Conservation (phyloP, 2,797 vertebrate genomes). For the Pangasius macronema region DNA sequence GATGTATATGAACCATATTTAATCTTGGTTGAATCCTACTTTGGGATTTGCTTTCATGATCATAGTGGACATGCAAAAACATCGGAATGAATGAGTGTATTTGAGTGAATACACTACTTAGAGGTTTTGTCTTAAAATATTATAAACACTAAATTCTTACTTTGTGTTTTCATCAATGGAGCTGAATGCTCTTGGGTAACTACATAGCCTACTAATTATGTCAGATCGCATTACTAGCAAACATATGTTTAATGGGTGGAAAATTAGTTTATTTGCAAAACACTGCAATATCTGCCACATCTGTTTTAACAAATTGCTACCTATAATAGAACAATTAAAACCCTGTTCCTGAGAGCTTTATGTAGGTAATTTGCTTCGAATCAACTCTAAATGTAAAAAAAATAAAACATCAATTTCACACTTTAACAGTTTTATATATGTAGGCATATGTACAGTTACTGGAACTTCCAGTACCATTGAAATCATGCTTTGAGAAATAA, state of each 20-base stretch:
- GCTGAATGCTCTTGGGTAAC: neutral
- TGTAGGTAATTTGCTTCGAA: neutral
- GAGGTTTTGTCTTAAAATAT: neutral
- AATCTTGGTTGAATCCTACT: neutral
- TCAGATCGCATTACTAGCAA: neutral
- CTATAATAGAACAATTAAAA: neutral
- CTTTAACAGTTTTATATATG: neutral
- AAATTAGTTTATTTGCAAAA: neutral
- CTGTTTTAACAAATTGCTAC: no score
- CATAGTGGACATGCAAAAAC: neutral
- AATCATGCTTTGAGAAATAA: neutral
- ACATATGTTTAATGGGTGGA: neutral
- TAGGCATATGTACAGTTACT: neutral
- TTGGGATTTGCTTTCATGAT: neutral
- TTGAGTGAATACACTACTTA: neutral
- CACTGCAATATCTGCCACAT: neutral
- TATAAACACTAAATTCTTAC: neutral
- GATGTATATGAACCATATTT: neutral
- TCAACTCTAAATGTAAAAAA: neutral
- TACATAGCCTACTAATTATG: neutral
- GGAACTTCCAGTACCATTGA: neutral
- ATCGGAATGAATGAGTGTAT: neutral
- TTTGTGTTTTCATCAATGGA: neutral
- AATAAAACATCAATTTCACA: neutral
- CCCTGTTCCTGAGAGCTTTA: neutral